Conservation (phyloP, 1,140 invertebrate genomes). For the Sweltsa coloradensis region DNA sequence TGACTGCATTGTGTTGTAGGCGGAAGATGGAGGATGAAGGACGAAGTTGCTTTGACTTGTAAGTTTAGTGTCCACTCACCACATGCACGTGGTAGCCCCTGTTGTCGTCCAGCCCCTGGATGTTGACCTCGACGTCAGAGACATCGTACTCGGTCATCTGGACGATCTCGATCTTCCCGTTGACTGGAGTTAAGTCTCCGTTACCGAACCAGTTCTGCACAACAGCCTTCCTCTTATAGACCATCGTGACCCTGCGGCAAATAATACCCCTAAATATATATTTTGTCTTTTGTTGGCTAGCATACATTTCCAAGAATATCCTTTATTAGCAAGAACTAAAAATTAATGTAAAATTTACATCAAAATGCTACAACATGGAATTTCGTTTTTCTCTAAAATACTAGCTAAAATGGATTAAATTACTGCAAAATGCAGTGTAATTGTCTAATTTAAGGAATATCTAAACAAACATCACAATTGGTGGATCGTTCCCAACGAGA, state of each 20-base stretch:
- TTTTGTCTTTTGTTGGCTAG: too few species aligned
- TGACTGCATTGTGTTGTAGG: too few species aligned
- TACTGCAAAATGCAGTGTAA: neutral
- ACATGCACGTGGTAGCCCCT: constrained; percentile 73
- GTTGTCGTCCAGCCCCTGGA: constrained; percentile 56
- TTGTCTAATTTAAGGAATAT: too few species aligned
- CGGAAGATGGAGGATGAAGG: too few species aligned
- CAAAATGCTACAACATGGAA: neutral
- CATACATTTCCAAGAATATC: too few species aligned
- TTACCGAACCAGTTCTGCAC: constrained; percentile 79
- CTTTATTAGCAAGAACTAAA: neutral
- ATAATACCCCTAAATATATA: too few species aligned
- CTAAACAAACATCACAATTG: too few species aligned
- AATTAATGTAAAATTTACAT: neutral
- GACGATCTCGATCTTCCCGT: constrained; percentile 64
- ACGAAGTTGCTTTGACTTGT: too few species aligned
- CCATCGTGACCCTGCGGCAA: constrained; percentile 49
- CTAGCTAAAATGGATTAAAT: neutral
- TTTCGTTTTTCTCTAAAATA: neutral
- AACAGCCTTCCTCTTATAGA: constrained; percentile 70
- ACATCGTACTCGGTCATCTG: constrained; percentile 78
- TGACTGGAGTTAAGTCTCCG: constrained; percentile 43
- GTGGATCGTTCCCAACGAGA: too few species aligned
- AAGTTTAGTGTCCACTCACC: constrained; percentile 33
- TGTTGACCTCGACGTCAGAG: constrained; percentile 62